phyloP scores from a whole-genome alignment of 2,888 invertebrate species.

The Himalopsyche japonica region DNA sequence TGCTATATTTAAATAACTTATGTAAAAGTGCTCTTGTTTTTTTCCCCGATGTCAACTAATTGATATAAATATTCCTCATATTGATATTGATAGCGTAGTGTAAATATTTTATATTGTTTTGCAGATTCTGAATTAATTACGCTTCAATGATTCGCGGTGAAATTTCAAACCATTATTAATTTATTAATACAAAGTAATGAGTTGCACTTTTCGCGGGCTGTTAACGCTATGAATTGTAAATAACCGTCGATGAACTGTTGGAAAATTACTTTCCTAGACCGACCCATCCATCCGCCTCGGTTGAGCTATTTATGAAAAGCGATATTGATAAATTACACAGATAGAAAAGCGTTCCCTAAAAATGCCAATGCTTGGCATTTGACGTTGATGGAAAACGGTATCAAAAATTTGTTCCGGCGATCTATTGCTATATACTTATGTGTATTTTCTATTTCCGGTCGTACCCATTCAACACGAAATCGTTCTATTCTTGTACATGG shows the following conservation, averaged over 20 bases:
- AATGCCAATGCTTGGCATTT: conserved; percentile 30
- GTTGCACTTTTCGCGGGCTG: background rate
- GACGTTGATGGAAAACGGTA: conserved; percentile 32
- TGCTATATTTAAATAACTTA: too few species aligned
- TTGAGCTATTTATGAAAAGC: conserved; percentile 25
- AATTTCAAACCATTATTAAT: background rate
- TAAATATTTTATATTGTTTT: too few species aligned
- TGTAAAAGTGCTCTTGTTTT: too few species aligned
- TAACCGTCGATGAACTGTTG: background rate
- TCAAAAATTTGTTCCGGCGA: conserved; percentile 26
- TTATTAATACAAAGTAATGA: background rate
- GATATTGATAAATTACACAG: conserved; percentile 33
- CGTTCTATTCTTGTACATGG: background rate
- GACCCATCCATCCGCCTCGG: conserved; percentile 4
- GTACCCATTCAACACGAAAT: background rate
- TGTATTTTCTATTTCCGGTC: conserved; percentile 15
- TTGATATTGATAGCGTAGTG: too few species aligned
- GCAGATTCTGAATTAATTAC: too few species aligned
- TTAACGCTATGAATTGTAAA: background rate
- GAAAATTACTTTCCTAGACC: background rate
- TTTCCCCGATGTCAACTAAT: too few species aligned
- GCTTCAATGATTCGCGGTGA: background rate
- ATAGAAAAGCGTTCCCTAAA: conserved; percentile 27
- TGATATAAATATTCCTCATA: too few species aligned
- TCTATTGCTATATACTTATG: conserved; percentile 5